Base-by-base conservation (phyloP, 1,140 invertebrate genomes). In the Sipha flava region DNA sequence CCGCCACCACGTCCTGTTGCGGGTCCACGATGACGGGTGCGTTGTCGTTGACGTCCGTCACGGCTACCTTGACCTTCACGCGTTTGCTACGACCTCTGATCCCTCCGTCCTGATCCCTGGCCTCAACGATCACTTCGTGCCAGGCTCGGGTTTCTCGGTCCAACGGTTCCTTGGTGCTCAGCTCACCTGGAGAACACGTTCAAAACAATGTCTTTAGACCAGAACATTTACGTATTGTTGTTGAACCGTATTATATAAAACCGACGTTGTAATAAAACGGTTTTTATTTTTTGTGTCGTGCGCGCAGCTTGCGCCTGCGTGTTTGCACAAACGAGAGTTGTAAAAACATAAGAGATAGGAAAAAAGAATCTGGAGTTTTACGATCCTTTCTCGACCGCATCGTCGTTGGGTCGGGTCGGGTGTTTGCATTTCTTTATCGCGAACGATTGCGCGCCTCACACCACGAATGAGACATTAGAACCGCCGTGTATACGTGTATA, bases 21-120 rank as follows among this genome's bases (percentile, higher is more conserved):
- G 94, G 94, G 85, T 95, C 93, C 40, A 95, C 89, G 79, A 97
- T 94, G 85, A 92, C 90, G 14, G 94, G 94, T 10, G 91, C 88
- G 86, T 97, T 97, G 86, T 98, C 95, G 85, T 98, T 98, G 4
- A 94, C 90, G 85, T 97, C 95, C 18, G 90, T 88, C 3, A 95
- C 90, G 80, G 88, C 87, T 0, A 98, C 89, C 82, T 90, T 88
- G 64, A 97, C 86, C 6, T 91, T 88, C 0, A 93, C 92, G 81
- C 93, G 87, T 18, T 91, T 88, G 79, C 91, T 91, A 72, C 91
- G 88, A 1, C 92, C 89, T 0, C 94, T 92, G 2, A 87, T 88
- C 0, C 96, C 96, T 10, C 73, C 73, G 23, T 77, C 73, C 84
- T 93, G 91, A 86, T 98, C 96, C 77, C 89, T 87, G 1, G 94